Evolutionary conservation across 2,797 vertebrate species (phyloP), one percentile per base, ranked within the genome.

Genomic region (Uromys caudimaculatus): DNA sequence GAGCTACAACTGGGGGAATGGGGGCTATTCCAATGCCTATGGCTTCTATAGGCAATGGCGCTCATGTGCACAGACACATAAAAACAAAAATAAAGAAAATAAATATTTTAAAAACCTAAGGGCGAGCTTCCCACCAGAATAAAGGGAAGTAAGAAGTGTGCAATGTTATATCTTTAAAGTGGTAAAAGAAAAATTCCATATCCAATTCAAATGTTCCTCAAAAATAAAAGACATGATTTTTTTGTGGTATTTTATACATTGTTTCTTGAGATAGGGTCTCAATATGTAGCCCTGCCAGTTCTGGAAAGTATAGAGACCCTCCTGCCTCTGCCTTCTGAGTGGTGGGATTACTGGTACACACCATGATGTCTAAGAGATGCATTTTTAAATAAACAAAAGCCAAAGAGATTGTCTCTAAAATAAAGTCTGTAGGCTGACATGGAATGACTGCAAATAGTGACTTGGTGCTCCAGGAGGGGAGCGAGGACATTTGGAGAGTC

Each of bases 361-460:
- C 44, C 19, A 5, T 11, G 3, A 85, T 67, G 62, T 12, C 21
- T 85, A 95, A 82, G 17, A 85, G 91, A 85, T 60, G 69, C 35
- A 95, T 58, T 95, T 93, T 90, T 76, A 94, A 94, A 81, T 38
- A 91, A 41, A 85, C 60, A 89, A 90, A 94, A 64, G 64, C 82
- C n/a, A 11, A 89, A 83, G 27, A 23, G 67, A 52, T 38, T 60
- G 62, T 95, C 76, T 92, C 52, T 76, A 75, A 89, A 81, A 93
- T 29, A 71, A 91, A 89, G 52, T 86, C 35, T 95, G 89, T 35
- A 79, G 50, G 44, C 7, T 78, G 24, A 89, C 92, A 24, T 4
- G 13, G 81, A 92, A 93, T 90, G 60, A 93, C 16, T 71, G 62
- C 38, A 78, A 81, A 91, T 8, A 89, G 93, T 81, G 86, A 91